Evolutionary conservation across 1,140 invertebrate genomes (phyloP).

Genomic region (Lucilia sericata): DNA sequence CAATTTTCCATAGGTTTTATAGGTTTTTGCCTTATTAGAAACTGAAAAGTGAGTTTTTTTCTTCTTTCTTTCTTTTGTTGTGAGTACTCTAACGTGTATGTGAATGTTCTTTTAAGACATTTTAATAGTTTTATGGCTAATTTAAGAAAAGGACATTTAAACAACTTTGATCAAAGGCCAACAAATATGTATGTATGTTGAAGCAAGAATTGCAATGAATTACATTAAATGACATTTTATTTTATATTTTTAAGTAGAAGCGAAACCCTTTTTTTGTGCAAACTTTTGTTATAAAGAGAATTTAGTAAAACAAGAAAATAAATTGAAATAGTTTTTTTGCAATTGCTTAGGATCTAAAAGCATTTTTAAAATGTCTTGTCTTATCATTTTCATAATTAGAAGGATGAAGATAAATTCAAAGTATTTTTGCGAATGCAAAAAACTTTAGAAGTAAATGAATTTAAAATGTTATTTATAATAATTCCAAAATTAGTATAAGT

Average conservation of each 20-base stretch:
- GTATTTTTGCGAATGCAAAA: too few species aligned
- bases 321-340: background rate
- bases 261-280: constrained; percentile 12
- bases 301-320: background rate
- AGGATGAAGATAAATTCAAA: too few species aligned
- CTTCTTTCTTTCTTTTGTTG: background rate
- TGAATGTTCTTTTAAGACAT: constrained; percentile 21
- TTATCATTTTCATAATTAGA: background rate
- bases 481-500: too few species aligned
- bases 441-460: too few species aligned
- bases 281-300: background rate
- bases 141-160: constrained; percentile 42
- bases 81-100: background rate
- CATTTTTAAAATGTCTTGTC: background rate
- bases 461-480: too few species aligned
- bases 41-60: background rate
- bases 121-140: constrained; percentile 44
- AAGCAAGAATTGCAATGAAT: constrained; percentile 29
- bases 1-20: constrained; percentile 23
- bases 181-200: background rate
- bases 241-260: background rate
- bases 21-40: background rate
- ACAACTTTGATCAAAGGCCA: constrained; percentile 42
- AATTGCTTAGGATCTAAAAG: background rate
- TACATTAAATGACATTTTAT: constrained; percentile 23